Evolutionary conservation across 2,113 vertebrate genomes (phyloP).

Genomic region (Ahaetulla prasina): DNA sequence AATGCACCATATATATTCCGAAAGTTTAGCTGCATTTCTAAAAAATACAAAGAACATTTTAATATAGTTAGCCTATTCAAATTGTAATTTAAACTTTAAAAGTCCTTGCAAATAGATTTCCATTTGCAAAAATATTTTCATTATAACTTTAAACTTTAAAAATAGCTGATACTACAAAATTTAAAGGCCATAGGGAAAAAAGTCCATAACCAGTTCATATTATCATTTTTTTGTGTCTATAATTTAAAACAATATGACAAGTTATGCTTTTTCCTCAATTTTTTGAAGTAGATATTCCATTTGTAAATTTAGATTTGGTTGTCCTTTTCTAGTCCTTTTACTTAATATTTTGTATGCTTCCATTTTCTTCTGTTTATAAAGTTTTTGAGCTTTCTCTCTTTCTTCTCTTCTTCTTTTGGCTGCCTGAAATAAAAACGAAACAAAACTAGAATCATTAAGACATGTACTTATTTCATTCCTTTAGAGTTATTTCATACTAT

Average conservation of each 20-base stretch:
- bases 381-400: constrained; percentile 80
- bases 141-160: background rate
- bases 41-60: background rate
- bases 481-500: background rate
- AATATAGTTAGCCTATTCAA: background rate
- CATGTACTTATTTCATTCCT: background rate
- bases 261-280: constrained; percentile 76
- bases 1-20: background rate
- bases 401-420: constrained; percentile 76
- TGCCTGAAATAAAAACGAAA: constrained; percentile 77
- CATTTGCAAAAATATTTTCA: background rate
- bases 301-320: constrained; percentile 94
- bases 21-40: background rate
- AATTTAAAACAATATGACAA: background rate
- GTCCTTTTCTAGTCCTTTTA: constrained; percentile 92
- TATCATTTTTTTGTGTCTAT: background rate
- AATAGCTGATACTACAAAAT: background rate
- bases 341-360: constrained; percentile 84
- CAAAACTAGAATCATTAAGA: constrained; percentile 11
- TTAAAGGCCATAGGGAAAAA: background rate
- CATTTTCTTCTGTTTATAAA: constrained; percentile 87
- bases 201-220: background rate
- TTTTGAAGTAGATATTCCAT: constrained; percentile 94
- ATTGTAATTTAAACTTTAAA: background rate
- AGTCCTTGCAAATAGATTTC: background rate